phyloP scores from a whole-genome alignment of 2,888 invertebrate genomes.

The Allolobophora icterica region DNA sequence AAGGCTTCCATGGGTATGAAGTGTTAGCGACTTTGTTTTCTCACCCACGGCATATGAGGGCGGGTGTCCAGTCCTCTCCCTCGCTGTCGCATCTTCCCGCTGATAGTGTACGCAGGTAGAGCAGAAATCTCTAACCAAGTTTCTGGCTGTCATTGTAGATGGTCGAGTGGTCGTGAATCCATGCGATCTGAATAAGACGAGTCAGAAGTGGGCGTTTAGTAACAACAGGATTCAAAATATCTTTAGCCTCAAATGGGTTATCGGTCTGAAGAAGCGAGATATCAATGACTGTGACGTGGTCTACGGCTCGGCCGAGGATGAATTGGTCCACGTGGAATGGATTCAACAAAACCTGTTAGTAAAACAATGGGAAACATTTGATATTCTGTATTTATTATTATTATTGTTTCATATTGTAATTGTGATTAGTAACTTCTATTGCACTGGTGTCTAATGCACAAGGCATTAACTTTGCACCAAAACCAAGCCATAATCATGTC shows the following conservation, averaged over 20 bases:
- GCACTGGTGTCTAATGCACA: too few species aligned
- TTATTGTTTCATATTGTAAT: not conserved
- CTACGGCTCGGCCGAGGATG: not conserved
- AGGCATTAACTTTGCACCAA: too few species aligned
- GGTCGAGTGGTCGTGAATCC: slow-evolving; percentile 26
- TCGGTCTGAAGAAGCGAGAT: slow-evolving; percentile 25
- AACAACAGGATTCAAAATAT: slow-evolving; percentile 34
- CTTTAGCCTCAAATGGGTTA: slow-evolving; percentile 34
- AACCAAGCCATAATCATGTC: too few species aligned
- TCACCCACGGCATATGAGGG: too few species aligned
- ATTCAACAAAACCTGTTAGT: not conserved
- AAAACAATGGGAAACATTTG: not conserved
- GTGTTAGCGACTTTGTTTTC: too few species aligned
- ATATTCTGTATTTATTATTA: not conserved
- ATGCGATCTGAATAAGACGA: slow-evolving; percentile 27
- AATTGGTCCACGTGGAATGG: not conserved
- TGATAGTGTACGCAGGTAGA: too few species aligned
- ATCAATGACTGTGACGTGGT: not conserved
- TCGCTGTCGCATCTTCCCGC: too few species aligned
- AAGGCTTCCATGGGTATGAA: too few species aligned
- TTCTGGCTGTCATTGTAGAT: not conserved
- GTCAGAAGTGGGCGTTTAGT: slow-evolving; percentile 37
- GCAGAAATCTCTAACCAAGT: too few species aligned
- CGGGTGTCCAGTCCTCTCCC: too few species aligned
- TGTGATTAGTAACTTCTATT: too few species aligned